Conservation (phyloP, 2,113 vertebrate genomes). For the Haemorhous mexicanus region DNA sequence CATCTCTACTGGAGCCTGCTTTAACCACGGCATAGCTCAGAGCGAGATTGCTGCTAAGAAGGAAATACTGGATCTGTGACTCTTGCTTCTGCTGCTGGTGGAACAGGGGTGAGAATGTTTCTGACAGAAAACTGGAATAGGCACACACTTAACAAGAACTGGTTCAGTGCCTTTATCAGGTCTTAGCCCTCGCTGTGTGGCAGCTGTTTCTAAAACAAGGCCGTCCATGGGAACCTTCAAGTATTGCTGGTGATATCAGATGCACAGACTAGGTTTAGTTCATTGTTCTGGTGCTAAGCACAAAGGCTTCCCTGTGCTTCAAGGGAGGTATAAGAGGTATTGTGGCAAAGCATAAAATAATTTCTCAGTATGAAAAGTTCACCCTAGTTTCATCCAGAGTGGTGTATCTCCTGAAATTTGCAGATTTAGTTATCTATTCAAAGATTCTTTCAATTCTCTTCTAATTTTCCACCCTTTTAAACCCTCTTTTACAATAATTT, state of each 20-base stretch:
- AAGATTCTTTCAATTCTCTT: not conserved
- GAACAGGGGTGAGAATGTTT: not conserved
- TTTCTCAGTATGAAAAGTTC: not conserved
- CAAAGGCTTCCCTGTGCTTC: not conserved
- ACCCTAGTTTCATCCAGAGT: not conserved
- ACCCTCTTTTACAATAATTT: not conserved
- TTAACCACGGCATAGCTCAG: not conserved
- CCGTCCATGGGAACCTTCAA: not conserved
- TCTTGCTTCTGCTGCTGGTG: not conserved
- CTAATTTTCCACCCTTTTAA: not conserved
- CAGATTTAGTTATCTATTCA: not conserved
- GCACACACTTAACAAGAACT: not conserved
- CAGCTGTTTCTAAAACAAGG: not conserved
- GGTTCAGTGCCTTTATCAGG: not conserved
- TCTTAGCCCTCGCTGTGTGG: not conserved
- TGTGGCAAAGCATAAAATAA: not conserved
- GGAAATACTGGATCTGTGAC: not conserved
- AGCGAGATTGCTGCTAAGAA: not conserved
- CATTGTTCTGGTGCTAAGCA: not conserved
- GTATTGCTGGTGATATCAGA: not conserved
- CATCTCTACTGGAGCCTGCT: not conserved
- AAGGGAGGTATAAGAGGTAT: not conserved
- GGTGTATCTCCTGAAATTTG: not conserved
- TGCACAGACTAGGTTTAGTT: not conserved
- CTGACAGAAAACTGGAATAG: not conserved